phyloP scores from a whole-genome alignment of 2,797 vertebrate genomes.

The Lacerta agilis region DNA sequence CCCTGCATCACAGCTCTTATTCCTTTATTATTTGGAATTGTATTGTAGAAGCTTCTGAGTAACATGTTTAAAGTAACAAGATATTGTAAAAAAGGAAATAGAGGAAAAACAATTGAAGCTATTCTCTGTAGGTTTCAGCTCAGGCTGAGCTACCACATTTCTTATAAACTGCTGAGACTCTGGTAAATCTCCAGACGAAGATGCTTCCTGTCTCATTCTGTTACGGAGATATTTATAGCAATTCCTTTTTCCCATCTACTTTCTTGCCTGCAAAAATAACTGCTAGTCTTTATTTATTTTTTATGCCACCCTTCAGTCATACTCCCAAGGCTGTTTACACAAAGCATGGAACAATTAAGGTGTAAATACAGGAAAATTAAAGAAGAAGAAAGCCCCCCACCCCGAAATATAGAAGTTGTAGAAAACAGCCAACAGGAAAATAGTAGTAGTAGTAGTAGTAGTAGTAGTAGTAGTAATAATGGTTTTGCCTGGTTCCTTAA shows the following conservation, averaged over 20 bases:
- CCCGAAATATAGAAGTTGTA: too few relatives aligned
- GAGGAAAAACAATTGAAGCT: neutral
- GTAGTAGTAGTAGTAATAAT: too few relatives aligned
- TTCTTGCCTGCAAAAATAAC: neutral
- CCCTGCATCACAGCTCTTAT: too few relatives aligned
- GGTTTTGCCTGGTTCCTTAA: too few relatives aligned
- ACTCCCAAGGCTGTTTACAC: neutral
- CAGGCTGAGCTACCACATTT: neutral
- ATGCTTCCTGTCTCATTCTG: neutral
- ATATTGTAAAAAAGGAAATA: neutral
- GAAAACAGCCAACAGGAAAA: too few relatives aligned
- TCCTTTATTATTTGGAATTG: too few relatives aligned
- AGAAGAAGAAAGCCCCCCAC: too few relatives aligned
- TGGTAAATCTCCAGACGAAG: neutral
- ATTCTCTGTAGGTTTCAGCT: neutral
- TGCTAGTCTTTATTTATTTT: neutral
- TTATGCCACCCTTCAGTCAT: neutral
- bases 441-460: too few relatives aligned
- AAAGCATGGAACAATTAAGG: too few relatives aligned
- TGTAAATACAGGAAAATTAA: too few relatives aligned
- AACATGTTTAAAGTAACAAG: neutral
- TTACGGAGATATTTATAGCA: neutral
- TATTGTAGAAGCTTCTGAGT: neutral
- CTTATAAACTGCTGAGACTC: neutral
- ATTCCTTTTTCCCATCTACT: neutral